Evolutionary conservation across 1,140 invertebrate species (phyloP), one percentile per base, ranked within the genome.

Genomic region (Ceratosolen solmsi): DNA sequence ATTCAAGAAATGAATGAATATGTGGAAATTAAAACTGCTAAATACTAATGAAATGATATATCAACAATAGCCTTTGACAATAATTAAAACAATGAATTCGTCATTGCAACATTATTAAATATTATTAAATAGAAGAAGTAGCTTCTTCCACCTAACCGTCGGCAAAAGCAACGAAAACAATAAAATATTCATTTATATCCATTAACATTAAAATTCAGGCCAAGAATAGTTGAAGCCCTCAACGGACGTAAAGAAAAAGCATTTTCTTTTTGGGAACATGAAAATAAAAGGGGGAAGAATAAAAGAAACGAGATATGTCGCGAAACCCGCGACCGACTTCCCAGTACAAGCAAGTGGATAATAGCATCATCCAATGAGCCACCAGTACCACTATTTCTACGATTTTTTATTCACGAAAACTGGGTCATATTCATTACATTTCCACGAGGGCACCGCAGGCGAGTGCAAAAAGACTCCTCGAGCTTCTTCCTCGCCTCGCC

Each of bases 371-470:
- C 54, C 54, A 73, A 63, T 58, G 65, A 77, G 56, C 11, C 20
- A 68, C n/a, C 54, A 9, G 17, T 9, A 33, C 11, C 13, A 65
- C 68, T 60, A 36, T 56, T 49, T 56, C 70, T 15, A 7, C 85
- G 68, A 85, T 85, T 87, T 70, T 76, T 49, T 36, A 46, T 54
- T 7, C 22, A 25, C 17, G 87, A 87, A 88, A 89, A 88, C 85
- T 90, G 33, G 89, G 88, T 90, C 88, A 88, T 87, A 86, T 88
- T 89, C 88, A 90, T 90, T 88, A 88, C 80, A 86, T 85, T 85
- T 85, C 83, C 30, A 33, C 36, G 46, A 83, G 82, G 51, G 41
- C 25, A 51, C 41, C 75, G 73, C 80, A 83, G 81, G 73, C 78
- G 49, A 81, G 76, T 54, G 80, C 76, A 83, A 85, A 85, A 85